Base-by-base conservation (phyloP, 2,113 vertebrate species). In the Picathartes gymnocephalus region DNA sequence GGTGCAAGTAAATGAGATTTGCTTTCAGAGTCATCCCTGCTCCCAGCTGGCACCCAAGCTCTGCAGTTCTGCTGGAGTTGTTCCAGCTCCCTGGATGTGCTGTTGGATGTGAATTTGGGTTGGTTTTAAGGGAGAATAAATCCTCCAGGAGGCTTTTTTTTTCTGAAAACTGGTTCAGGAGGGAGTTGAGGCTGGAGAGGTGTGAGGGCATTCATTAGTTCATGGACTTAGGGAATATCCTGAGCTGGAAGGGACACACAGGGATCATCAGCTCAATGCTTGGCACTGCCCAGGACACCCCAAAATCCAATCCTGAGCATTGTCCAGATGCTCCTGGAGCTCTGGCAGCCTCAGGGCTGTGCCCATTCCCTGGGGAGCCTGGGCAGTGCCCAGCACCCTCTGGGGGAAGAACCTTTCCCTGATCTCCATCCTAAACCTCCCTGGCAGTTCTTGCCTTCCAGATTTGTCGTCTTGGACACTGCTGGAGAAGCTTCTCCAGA, bases 191-290 rank as follows among this genome's bases (percentile, higher is more conserved):
- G 28, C 56, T 18, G 53, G n/a, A 53, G 58, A 37, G 25, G 10
- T 3, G 0, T 3, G 2, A 44, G 61, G 42, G 28, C 0, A 0
- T 50, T 56, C 4, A 0, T 35, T 20, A 6, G 9, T 58, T 87
- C 25, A 4, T 19, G 64, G 61, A 7, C 8, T 35, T 0, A 1
- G 45, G 77, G 70, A 15, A 7, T 40, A 6, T 6, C 54, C 35
- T 77, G 48, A 12, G 22, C 42, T 82, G 79, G 47, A 25, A 23
- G 30, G 10, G 62, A 17, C 42, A 13, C 48, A 10, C 35, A 24
- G 42, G 31, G 35, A 30, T 50, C 56, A 20, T 25, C 40, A 35
- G 18, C 42, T 48, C 51, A 51, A 0, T 19, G 4, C 13, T 20
- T 66, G 44, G 27, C 27, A 10, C 53, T 81, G 53, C 45, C 30